phyloP scores from a whole-genome alignment of 2,113 vertebrate species.

The Indicator indicator region DNA sequence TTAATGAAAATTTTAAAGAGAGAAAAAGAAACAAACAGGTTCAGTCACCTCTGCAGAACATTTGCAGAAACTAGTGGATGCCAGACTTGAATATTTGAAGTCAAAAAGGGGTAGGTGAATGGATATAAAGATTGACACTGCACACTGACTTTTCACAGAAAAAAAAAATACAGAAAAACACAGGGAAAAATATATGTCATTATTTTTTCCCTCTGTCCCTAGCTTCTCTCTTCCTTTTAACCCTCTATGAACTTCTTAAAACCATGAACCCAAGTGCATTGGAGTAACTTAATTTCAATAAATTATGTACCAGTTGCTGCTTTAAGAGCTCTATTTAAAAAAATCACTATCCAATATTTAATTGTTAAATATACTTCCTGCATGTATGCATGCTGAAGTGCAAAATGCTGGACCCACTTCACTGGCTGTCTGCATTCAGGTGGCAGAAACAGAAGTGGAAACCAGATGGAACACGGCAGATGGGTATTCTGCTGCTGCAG shows the following conservation, averaged over 20 bases:
- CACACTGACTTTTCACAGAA: not conserved
- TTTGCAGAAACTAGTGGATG: not conserved
- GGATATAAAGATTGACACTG: not conserved
- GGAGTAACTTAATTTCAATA: not conserved
- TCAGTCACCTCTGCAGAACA: not conserved
- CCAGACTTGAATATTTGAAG: not conserved
- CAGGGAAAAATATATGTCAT: not conserved
- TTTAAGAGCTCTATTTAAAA: not conserved
- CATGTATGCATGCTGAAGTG: not conserved
- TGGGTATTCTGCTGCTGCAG: constrained; percentile 3
- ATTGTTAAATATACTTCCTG: not conserved
- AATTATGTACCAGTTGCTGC: not conserved
- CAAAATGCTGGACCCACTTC: not conserved
- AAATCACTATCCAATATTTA: not conserved
- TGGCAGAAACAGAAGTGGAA: constrained; percentile 2
- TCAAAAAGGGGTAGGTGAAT: not conserved
- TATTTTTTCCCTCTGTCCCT: not conserved
- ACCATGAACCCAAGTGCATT: not conserved
- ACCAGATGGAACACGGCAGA: constrained; percentile 17
- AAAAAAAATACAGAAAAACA: not conserved
- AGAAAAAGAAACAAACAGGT: not conserved
- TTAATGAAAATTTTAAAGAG: not conserved
- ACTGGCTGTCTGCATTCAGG: not conserved
- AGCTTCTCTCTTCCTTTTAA: not conserved
- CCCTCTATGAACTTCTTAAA: not conserved